Evolutionary conservation across 2,888 invertebrate species (phyloP).

Genomic region (Tiliacea aurago): DNA sequence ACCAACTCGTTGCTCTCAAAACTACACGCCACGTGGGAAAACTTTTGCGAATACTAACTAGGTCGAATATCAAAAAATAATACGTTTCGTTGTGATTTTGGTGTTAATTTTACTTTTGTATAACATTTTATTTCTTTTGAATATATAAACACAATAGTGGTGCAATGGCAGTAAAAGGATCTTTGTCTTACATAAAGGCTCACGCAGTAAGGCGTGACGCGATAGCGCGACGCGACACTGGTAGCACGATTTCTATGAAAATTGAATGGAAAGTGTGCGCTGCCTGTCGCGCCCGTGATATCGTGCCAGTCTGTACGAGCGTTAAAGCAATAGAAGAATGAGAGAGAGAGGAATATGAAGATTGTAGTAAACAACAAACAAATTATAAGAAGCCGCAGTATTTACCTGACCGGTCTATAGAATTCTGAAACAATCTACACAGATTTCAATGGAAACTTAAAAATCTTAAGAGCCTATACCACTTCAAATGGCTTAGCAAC

Average conservation of each 20-base stretch:
- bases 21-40: neutral
- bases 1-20: constrained; percentile 12
- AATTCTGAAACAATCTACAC: neutral
- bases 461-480: no score
- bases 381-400: neutral
- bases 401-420: neutral
- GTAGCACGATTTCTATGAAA: no score
- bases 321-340: neutral
- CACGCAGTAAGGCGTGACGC: no score
- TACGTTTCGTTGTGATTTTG: neutral
- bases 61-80: constrained; percentile 8
- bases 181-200: no score
- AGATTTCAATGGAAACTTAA: neutral
- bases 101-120: neutral
- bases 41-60: neutral
- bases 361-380: neutral
- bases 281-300: no score
- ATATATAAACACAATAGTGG: neutral
- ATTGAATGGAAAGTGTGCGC: no score
- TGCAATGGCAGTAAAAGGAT: neutral
- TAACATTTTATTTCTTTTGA: neutral
- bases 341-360: neutral
- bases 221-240: no score
- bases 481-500: no score
- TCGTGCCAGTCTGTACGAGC: no score